Evolutionary conservation across 2,888 invertebrate species (phyloP).

Genomic region (Thysanoteuthis rhombus): DNA sequence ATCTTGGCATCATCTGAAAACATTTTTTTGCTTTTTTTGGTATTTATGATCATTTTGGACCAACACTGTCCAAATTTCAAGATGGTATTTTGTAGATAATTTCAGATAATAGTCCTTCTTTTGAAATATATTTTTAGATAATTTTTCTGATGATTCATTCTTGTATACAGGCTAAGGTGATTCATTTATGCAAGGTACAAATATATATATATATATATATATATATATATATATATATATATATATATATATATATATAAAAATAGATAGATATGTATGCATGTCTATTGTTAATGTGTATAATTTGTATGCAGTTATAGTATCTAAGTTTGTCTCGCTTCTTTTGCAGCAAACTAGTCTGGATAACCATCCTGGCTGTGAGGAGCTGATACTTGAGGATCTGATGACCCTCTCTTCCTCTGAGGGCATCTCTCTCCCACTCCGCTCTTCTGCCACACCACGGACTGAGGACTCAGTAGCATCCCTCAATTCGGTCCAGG

Average conservation of each 20-base stretch:
- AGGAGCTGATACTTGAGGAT: conserved; percentile 59
- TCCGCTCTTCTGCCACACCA: conserved; percentile 43
- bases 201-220: background rate
- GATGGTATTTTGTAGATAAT: too few species aligned
- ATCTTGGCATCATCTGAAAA: too few species aligned
- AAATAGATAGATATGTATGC: background rate
- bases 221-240: background rate
- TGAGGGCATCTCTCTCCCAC: conserved; percentile 62
- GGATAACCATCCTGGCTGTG: conserved; percentile 60
- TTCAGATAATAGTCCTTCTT: too few species aligned
- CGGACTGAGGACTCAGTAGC: conserved; percentile 52
- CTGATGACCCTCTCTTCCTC: conserved; percentile 57
- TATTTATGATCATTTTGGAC: too few species aligned
- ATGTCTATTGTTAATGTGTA: background rate
- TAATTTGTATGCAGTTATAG: background rate
- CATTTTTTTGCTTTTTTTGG: too few species aligned
- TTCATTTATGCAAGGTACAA: too few species aligned
- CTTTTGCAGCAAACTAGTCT: conserved; percentile 47
- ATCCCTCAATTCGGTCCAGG: conserved; percentile 61
- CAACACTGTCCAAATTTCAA: too few species aligned
- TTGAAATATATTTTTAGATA: too few species aligned
- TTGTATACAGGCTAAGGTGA: too few species aligned
- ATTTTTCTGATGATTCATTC: too few species aligned
- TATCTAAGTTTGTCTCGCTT: background rate
- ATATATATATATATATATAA: background rate